Conservation (phyloP, 2,113 vertebrate genomes). For the Gymnogyps californianus region DNA sequence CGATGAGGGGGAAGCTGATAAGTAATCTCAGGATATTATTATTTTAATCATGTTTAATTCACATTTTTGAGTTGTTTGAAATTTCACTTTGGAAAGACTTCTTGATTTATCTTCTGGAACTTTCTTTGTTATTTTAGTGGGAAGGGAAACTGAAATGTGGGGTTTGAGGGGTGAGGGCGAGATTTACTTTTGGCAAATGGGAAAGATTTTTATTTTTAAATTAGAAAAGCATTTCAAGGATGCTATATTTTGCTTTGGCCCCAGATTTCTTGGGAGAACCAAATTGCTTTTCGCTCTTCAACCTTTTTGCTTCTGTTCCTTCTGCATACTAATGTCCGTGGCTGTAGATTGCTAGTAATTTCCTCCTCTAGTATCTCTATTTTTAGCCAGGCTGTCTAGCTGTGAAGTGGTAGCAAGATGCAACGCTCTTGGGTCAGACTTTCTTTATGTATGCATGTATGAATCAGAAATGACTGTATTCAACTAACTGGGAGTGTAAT, state of each 20-base stretch:
- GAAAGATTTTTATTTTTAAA: not conserved
- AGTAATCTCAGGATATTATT: not conserved
- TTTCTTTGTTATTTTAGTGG: too few species aligned
- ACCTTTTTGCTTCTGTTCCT: not conserved
- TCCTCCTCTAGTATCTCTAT: not conserved
- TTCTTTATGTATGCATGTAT: not conserved
- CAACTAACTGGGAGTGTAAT: fast-evolving
- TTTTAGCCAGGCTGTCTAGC: not conserved
- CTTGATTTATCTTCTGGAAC: not conserved
- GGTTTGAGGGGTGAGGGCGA: fast-evolving
- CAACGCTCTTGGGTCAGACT: not conserved
- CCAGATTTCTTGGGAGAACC: not conserved
- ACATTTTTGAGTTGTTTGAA: not conserved
- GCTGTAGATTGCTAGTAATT: not conserved
- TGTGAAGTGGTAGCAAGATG: not conserved
- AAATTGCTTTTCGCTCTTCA: not conserved
- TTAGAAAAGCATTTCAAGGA: not conserved
- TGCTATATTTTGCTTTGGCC: fast-evolving
- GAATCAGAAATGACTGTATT: not conserved
- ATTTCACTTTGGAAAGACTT: not conserved
- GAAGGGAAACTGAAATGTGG: not conserved
- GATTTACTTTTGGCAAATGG: not conserved
- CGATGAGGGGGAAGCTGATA: not conserved
- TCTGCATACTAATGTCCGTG: too few species aligned
- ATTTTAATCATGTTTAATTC: not conserved